Conservation (phyloP, 2,797 vertebrate genomes). For the Argentina silus region DNA sequence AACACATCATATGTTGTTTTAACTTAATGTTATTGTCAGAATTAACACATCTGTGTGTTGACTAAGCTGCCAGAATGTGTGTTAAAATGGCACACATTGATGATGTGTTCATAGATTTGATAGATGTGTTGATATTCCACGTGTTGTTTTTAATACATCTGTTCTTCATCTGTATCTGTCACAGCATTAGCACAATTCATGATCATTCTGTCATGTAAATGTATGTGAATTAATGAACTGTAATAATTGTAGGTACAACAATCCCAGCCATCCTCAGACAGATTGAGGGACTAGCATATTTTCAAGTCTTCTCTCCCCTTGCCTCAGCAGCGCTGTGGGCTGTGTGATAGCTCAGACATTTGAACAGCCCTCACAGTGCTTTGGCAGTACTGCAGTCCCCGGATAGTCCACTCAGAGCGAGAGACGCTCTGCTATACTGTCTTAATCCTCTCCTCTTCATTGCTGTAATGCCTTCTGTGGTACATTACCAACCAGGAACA, state of each 20-base stretch:
- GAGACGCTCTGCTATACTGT: neutral
- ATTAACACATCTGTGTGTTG: too few relatives aligned
- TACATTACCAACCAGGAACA: neutral
- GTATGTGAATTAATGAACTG: neutral
- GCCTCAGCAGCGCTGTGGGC: neutral
- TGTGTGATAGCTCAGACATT: neutral
- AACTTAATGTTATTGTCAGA: too few relatives aligned
- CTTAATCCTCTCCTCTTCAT: neutral
- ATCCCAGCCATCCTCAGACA: neutral
- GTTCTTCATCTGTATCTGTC: too few relatives aligned
- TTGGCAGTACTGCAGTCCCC: neutral
- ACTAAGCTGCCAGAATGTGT: too few relatives aligned
- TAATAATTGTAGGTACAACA: neutral
- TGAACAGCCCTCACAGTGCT: neutral
- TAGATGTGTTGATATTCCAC: too few relatives aligned
- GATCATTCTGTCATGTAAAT: too few relatives aligned
- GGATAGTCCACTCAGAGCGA: neutral
- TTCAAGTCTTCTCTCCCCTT: neutral
- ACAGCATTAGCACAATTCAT: too few relatives aligned
- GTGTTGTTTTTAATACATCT: too few relatives aligned
- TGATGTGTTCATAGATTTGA: too few relatives aligned
- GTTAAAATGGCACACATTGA: too few relatives aligned
- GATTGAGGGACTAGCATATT: neutral
- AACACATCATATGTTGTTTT: too few relatives aligned
- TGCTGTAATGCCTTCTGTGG: neutral